phyloP scores from a whole-genome alignment of 2,888 invertebrate species.

The Strigamia crassipes region DNA sequence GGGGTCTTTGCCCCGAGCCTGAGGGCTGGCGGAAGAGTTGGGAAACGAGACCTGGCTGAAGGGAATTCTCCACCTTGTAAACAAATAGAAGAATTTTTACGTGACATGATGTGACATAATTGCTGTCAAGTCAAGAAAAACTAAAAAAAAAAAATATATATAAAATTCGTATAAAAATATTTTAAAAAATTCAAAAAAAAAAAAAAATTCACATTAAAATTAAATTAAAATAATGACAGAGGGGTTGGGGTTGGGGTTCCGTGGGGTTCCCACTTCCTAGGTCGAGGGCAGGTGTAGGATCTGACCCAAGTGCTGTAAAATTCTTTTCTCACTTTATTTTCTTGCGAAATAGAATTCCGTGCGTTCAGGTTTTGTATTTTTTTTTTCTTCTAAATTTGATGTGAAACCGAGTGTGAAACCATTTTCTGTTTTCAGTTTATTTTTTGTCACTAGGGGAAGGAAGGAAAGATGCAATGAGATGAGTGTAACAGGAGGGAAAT shows the following conservation, averaged over 20 bases:
- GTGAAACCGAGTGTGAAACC: background rate
- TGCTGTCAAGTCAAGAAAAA: background rate
- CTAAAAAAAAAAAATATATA: background rate
- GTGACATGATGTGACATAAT: constrained; percentile 18
- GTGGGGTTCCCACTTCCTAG: background rate
- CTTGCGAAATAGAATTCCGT: background rate
- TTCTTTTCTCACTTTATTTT: background rate
- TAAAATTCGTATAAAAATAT: background rate
- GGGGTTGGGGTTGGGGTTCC: background rate
- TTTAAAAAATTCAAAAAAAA: background rate
- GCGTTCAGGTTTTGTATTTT: no score
- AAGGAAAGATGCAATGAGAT: background rate
- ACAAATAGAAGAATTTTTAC: background rate
- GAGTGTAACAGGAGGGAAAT: background rate
- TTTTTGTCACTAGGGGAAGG: background rate
- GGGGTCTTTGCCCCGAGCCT: constrained; percentile 43
- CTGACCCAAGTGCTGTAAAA: background rate
- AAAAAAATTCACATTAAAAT: no score
- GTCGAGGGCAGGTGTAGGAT: constrained; percentile 8
- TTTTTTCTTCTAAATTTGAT: no score
- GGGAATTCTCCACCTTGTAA: constrained; percentile 25
- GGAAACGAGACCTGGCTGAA: background rate
- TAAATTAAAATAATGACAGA: no score
- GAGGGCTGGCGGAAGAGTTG: constrained; percentile 34
- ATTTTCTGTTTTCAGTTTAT: background rate